Evolutionary conservation across 92 coral and sea anemone genomes (phyloP).

Genomic region (Scolanthus callimorphus): DNA sequence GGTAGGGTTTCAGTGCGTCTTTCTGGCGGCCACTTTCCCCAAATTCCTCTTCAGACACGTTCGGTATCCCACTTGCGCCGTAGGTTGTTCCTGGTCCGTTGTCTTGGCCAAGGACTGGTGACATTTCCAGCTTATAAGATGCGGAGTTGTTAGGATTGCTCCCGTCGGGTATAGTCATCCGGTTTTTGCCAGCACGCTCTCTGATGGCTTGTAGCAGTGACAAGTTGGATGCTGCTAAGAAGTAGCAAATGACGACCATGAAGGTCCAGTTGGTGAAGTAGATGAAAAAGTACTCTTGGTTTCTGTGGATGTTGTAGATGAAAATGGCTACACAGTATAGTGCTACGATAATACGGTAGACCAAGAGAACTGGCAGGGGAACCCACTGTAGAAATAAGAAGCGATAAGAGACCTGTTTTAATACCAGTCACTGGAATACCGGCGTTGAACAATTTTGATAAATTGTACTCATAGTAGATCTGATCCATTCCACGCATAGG

Average conservation of each 20-base stretch:
- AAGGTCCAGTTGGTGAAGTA: slow-evolving; percentile 3
- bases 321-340: not conserved
- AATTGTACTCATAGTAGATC: no score
- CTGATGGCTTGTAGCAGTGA: not conserved
- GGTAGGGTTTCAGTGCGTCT: not conserved
- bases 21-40: not conserved
- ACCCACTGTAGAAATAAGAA: slow-evolving; percentile 3
- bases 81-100: not conserved
- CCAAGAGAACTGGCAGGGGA: slow-evolving; percentile 1
- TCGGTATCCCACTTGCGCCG: not conserved
- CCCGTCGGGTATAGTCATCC: not conserved
- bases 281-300: not conserved
- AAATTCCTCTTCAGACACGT: no score
- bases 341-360: not conserved
- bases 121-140: not conserved
- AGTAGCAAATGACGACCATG: not conserved
- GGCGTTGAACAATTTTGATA: no score
- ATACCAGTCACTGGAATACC: no score
- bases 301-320: not conserved
- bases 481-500: no score
- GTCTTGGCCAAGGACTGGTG: not conserved
- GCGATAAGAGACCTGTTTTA: no score
- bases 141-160: not conserved
- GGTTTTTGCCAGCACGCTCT: not conserved
- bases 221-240: not conserved